A percentile compares a stretch with the other conserved stretches of the same genome.
These are phyloP conservation scores for Drosophila ohnishii DNA, from an alignment of 1,140 invertebrate species.

Conservation along the genomic window DNA sequence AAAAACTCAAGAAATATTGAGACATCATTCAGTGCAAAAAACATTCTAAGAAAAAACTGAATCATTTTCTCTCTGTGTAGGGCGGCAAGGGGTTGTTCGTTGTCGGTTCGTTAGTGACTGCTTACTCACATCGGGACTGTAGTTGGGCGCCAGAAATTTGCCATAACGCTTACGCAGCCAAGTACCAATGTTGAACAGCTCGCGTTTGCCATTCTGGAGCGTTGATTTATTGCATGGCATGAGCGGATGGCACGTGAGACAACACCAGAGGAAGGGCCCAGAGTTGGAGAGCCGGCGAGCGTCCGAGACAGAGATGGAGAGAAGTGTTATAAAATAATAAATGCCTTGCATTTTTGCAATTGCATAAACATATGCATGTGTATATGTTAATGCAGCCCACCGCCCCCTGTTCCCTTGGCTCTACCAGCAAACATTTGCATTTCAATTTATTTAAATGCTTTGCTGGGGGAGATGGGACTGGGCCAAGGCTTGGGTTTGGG, in stretches of 20 bases:
- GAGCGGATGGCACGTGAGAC: constrained; percentile 70
- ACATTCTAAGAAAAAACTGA: background rate
- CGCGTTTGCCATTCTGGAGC: constrained; percentile 86
- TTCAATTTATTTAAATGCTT: constrained; percentile 82
- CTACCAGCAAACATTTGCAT: constrained; percentile 67
- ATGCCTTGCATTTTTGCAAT: constrained; percentile 80
- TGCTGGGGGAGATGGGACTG: constrained; percentile 44
- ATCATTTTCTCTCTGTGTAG: constrained; percentile 24
- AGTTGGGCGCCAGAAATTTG: constrained; percentile 85
- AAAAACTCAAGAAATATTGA: too few species aligned
- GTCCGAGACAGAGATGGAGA: constrained; percentile 38
- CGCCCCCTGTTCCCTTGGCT: constrained; percentile 2
- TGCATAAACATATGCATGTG: constrained; percentile 80
- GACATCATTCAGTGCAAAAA: background rate
- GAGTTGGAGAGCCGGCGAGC: constrained; percentile 13
- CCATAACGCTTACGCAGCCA: constrained; percentile 86
- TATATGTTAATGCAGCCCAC: constrained; percentile 73
- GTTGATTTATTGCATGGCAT: constrained; percentile 76
- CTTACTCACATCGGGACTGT: constrained; percentile 85
- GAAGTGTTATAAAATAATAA: constrained; percentile 79
- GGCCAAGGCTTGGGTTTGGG: background rate
- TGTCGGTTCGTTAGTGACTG: constrained; percentile 66
- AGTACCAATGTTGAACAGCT: constrained; percentile 86
- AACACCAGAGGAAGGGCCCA: constrained; percentile 29
- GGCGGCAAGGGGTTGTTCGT: constrained; percentile 6